Evolutionary conservation across 2,113 vertebrate genomes (phyloP).

Genomic region (Gavialis gangeticus): DNA sequence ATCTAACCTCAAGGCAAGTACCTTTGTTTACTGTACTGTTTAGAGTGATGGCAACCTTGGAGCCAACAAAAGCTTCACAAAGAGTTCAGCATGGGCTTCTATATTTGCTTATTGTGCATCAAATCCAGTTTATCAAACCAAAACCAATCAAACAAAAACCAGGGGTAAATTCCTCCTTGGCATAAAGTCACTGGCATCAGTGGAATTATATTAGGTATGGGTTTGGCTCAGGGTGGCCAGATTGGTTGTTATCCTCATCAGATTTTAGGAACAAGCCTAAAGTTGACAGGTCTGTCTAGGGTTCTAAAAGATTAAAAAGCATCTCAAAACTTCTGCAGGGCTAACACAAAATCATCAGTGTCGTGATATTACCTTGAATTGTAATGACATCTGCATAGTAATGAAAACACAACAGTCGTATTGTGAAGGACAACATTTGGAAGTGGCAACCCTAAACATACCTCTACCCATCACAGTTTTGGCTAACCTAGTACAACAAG

Average conservation of each 20-base stretch:
- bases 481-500: background rate
- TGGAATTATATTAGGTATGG: background rate
- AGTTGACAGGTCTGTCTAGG: background rate
- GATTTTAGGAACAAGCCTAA: background rate
- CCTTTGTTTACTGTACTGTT: constrained; percentile 16
- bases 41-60: constrained; percentile 9
- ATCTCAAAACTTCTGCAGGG: background rate
- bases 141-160: background rate
- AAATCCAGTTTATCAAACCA: background rate
- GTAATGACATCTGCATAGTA: background rate
- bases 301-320: background rate
- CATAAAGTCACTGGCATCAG: background rate
- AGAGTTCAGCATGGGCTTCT: background rate
- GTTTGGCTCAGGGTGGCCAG: background rate
- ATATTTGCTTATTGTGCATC: background rate
- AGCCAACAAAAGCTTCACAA: constrained; percentile 23
- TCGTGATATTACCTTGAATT: background rate
- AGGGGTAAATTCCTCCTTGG: background rate
- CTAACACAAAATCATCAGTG: background rate
- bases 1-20: background rate
- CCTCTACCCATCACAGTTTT: background rate
- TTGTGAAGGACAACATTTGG: background rate
- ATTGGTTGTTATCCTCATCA: background rate
- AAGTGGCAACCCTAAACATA: background rate
- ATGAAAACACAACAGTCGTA: background rate